A percentile compares a stretch with the other conserved stretches of the same genome.
These are phyloP conservation scores for Pecten maximus DNA, from an alignment of 2,888 invertebrate genomes.

Conservation along the genomic window DNA sequence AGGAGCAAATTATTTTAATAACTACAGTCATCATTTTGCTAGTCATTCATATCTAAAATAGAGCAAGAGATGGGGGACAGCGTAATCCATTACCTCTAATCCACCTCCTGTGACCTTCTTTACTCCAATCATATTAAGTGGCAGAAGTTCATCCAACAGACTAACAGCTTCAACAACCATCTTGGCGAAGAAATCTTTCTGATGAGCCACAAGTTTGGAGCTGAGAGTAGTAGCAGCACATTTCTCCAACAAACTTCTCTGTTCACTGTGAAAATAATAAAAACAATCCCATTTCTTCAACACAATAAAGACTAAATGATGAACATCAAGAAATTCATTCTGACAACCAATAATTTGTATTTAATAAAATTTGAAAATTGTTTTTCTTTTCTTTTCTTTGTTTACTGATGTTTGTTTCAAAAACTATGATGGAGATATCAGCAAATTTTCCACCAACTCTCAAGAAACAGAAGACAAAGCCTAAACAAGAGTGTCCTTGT, in stretches of 20 bases:
- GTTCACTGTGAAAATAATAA: slow-evolving; percentile 75
- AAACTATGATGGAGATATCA: not conserved
- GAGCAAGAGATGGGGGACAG: too few relatives aligned
- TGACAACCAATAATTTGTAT: not conserved
- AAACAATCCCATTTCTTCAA: not conserved
- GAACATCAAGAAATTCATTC: too few relatives aligned
- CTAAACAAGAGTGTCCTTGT: slow-evolving; percentile 35
- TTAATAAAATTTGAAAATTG: not conserved
- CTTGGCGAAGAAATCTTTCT: slow-evolving; percentile 96
- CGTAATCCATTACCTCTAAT: slow-evolving; percentile 87
- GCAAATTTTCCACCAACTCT: slow-evolving; percentile 45
- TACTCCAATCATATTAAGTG: slow-evolving; percentile 99
- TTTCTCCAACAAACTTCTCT: slow-evolving; percentile 85
- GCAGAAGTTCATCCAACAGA: slow-evolving; percentile 91
- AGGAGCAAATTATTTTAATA: too few relatives aligned
- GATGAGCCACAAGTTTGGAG: slow-evolving; percentile 97
- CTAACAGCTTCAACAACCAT: slow-evolving; percentile 99
- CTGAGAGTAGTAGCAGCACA: slow-evolving; percentile 98
- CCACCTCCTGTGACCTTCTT: slow-evolving; percentile 92
- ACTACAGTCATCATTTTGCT: too few relatives aligned
- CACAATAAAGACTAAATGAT: not conserved
- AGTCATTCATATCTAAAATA: too few relatives aligned
- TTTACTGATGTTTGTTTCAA: not conserved
- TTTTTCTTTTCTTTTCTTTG: not conserved
- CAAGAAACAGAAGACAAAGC: slow-evolving; percentile 35